Percentiles rank a stretch among this genome's conserved stretches.
Evolutionary conservation across 2,888 invertebrate species (phyloP).

Genomic region (Helleia helle): DNA sequence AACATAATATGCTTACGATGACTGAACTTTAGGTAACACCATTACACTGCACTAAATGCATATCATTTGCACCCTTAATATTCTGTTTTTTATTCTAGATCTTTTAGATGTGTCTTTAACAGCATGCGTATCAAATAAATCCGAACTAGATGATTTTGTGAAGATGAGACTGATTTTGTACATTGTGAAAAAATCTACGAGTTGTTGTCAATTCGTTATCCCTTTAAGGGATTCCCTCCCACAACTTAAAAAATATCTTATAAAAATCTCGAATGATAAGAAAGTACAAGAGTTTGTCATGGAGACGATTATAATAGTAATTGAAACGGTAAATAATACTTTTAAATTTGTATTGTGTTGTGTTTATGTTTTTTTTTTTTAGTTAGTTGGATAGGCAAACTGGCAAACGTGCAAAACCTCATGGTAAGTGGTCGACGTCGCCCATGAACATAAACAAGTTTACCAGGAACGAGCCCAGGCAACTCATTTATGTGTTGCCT

Average conservation of each 20-base stretch:
- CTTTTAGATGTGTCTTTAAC: constrained; percentile 46
- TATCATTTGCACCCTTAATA: too few species aligned
- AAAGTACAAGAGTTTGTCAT: constrained; percentile 53
- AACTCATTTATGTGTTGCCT: too few species aligned
- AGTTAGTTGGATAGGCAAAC: too few species aligned
- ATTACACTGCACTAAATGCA: too few species aligned
- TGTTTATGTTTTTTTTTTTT: too few species aligned
- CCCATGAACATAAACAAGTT: too few species aligned
- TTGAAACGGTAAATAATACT: constrained; percentile 43
- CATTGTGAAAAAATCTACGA: constrained; percentile 54
- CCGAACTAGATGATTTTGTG: constrained; percentile 46
- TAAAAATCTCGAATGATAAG: constrained; percentile 39
- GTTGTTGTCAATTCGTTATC: constrained; percentile 47
- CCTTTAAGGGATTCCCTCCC: constrained; percentile 44
- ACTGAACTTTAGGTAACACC: too few species aligned
- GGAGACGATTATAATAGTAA: constrained; percentile 42
- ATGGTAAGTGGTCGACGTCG: too few species aligned
- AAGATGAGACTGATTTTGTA: constrained; percentile 54
- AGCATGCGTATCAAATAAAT: constrained; percentile 34
- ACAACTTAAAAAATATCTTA: constrained; percentile 40
- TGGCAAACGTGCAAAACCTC: too few species aligned
- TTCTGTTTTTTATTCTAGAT: constrained; percentile 41
- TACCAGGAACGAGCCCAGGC: too few species aligned
- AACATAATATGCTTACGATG: too few species aligned
- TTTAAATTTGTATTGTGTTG: too few species aligned